phyloP scores from a whole-genome alignment of 1,140 invertebrate species.

The Antheraea mylitta region DNA sequence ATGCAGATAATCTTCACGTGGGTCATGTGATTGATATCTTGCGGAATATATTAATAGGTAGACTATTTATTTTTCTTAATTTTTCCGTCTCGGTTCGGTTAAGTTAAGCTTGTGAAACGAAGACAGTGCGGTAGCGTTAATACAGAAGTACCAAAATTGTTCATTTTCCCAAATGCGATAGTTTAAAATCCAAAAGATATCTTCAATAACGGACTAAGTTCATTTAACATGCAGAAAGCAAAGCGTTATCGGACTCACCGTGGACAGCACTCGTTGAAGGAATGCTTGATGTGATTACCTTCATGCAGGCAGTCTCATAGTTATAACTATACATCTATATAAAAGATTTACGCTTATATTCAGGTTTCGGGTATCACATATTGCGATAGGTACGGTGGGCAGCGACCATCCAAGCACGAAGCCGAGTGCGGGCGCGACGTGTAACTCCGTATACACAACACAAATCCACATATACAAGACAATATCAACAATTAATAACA shows the following conservation, averaged over 20 bases:
- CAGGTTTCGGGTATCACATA: conserved; percentile 61
- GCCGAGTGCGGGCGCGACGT: conserved; percentile 69
- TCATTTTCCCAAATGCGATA: too few relatives aligned
- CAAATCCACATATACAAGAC: conserved; percentile 78
- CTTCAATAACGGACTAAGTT: conserved; percentile 19
- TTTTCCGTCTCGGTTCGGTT: too few relatives aligned
- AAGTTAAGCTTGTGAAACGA: too few relatives aligned
- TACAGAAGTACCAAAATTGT: too few relatives aligned
- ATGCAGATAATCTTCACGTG: too few relatives aligned
- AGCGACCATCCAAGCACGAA: conserved; percentile 63
- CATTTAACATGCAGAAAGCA: conserved; percentile 44
- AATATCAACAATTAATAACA: conserved; percentile 68
- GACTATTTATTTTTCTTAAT: too few relatives aligned
- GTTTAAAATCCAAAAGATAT: conserved; percentile 33
- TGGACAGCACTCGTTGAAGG: conserved; percentile 64
- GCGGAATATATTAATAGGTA: too few relatives aligned
- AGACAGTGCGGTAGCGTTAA: too few relatives aligned
- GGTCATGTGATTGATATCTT: too few relatives aligned
- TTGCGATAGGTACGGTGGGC: conserved; percentile 52
- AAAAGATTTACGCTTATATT: conserved; percentile 18
- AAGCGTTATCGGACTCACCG: conserved; percentile 62
- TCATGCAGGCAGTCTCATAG: conserved; percentile 68
- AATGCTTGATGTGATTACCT: conserved; percentile 60
- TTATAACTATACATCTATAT: conserved; percentile 62
- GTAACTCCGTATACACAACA: conserved; percentile 67